Base-by-base conservation (phyloP, 2,113 vertebrate genomes). In the Oceanites oceanicus region DNA sequence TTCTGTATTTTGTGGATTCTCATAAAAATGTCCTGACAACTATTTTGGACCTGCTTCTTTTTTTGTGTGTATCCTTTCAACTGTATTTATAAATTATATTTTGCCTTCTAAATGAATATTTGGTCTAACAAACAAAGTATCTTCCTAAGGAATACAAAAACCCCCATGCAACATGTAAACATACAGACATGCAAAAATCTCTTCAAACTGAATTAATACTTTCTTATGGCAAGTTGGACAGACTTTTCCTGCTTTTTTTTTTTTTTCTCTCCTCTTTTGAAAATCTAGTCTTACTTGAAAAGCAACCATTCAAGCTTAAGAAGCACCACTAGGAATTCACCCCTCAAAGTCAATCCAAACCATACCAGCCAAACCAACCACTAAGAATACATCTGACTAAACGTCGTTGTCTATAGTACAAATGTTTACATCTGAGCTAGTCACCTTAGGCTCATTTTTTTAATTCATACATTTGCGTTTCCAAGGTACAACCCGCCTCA, bases 121-220 rank as follows among this genome's bases (percentile, higher is more conserved):
- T 66, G 13, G 16, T 62, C 22, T 87, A 74, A 70, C 3, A 63
- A 90, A 36, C 9, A 70, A 81, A 86, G 52, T 68, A 86, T 44
- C 16, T 22, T 88, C 75, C 40, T 20, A 47, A 80, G 29, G 26
- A 67, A 68, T 4, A 26, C 15, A 65, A 65, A 75, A 78, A 12
- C 0, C 0, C 11, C 7, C 16, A 19, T 15, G 17, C 2, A 68
- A 65, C 16, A 49, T 16, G 10, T 6, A 81, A 90, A 84, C 15
- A 38, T 3, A 73, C 0, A 75, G 15, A 38, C 8, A 32, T 18
- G 5, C 13, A 86, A 74, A 80, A 82, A 77, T 14, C 5, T 61
- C 36, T 42, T 80, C 13, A 76, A 61, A 66, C 4, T 14, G 19
- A 86, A 73, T 70, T 70, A 52, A 8, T 27, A 20, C 42, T 40